A percentile compares a stretch with the other conserved stretches of the same genome.
Conservation (phyloP, 2,797 vertebrate genomes). For the Sebastiscus tertius region DNA sequence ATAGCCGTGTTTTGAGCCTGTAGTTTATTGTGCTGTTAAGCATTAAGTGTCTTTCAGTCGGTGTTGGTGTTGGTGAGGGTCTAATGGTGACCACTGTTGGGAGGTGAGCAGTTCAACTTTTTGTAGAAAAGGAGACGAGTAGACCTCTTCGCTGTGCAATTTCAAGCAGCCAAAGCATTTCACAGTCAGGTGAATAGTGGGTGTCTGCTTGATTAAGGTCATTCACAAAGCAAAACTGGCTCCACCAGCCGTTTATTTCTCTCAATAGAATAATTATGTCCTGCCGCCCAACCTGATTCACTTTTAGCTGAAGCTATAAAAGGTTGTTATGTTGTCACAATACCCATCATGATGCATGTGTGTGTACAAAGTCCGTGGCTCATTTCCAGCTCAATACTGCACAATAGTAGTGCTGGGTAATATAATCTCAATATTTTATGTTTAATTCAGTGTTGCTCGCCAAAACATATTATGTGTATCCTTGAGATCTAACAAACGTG, state of each 20-base stretch:
- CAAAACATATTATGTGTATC: not conserved
- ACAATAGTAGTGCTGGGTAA: too few relatives aligned
- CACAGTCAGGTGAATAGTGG: not conserved
- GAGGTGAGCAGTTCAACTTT: not conserved
- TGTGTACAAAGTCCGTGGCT: not conserved
- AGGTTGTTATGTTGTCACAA: not conserved
- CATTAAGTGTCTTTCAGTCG: not conserved
- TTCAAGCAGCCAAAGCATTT: conserved; percentile 5
- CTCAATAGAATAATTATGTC: not conserved
- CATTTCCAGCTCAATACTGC: not conserved
- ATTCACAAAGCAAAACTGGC: conserved; percentile 20
- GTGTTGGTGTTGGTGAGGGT: not conserved
- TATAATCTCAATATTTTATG: not conserved
- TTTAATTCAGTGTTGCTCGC: not conserved
- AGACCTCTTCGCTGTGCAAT: not conserved
- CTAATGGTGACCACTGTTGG: not conserved
- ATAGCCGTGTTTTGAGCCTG: not conserved
- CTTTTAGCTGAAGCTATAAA: not conserved
- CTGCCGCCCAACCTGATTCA: not conserved
- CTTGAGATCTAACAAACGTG: not conserved
- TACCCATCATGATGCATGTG: not conserved
- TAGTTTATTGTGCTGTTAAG: not conserved
- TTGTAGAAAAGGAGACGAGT: not conserved
- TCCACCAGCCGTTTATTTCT: not conserved
- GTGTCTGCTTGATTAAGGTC: not conserved